Evolutionary conservation across 2,797 vertebrate species (phyloP).

Genomic region (Hydrocynus forskahlii): DNA sequence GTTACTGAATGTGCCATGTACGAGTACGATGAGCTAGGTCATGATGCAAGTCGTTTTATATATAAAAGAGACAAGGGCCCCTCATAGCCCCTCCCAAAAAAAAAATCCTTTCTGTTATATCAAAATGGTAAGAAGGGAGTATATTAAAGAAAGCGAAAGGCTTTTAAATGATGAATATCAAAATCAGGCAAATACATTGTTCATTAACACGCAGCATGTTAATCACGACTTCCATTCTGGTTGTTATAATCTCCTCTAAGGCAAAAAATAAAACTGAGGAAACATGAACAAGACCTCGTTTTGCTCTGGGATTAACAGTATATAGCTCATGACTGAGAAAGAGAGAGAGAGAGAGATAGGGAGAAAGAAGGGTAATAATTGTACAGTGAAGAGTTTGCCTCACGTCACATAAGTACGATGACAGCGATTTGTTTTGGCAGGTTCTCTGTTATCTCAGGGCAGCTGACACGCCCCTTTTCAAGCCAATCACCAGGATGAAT

Average conservation of each 20-base stretch:
- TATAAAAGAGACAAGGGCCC: slow-evolving; percentile 2
- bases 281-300: slow-evolving; percentile 35
- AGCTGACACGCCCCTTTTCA: slow-evolving; percentile 41
- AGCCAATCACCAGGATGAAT: slow-evolving; percentile 25
- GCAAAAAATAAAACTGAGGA: slow-evolving; percentile 41
- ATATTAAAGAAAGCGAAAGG: slow-evolving; percentile 44
- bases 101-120: slow-evolving; percentile 35
- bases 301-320: slow-evolving; percentile 25
- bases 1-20: not conserved
- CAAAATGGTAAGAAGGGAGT: slow-evolving; percentile 47
- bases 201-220: slow-evolving; percentile 47
- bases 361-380: slow-evolving; percentile 18
- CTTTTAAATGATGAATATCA: slow-evolving; percentile 15
- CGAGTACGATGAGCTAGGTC: not conserved
- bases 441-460: slow-evolving; percentile 37
- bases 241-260: slow-evolving; percentile 44
- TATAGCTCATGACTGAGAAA: slow-evolving; percentile 24
- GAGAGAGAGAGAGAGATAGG: slow-evolving; percentile 2
- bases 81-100: not conserved
- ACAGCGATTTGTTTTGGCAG: slow-evolving; percentile 53
- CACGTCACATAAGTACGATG: slow-evolving; percentile 55
- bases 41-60: not conserved
- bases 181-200: slow-evolving; percentile 26
- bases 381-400: slow-evolving; percentile 59
- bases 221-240: slow-evolving; percentile 27